phyloP scores from a whole-genome alignment of 37 sponge, comb jelly and placozoan species.

The Theonella swinhoei region DNA sequence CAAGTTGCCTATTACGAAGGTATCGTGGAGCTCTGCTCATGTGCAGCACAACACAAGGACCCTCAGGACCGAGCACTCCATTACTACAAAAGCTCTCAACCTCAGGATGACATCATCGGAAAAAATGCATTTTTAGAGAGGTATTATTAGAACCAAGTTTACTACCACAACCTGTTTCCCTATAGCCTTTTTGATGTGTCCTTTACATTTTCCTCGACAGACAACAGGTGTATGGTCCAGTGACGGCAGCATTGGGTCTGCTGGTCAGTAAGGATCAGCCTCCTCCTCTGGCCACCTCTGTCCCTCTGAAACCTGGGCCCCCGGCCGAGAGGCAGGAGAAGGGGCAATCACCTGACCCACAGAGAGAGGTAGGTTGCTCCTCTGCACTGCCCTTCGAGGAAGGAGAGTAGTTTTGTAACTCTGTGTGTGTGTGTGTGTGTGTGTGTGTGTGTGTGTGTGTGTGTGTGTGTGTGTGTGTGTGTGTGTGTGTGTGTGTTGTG shows the following conservation, averaged over 20 bases:
- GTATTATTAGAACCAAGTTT: not conserved
- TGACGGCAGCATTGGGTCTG: constrained; percentile 20
- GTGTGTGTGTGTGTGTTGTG: too few relatives aligned
- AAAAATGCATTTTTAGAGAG: constrained; percentile 56
- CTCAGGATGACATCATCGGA: constrained; percentile 61
- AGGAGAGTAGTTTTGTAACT: not conserved
- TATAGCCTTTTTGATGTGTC: not conserved
- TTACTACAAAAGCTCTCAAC: constrained; percentile 74
- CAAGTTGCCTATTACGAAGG: constrained; percentile 68
- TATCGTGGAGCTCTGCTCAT: constrained; percentile 84
- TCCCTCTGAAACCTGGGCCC: constrained; percentile 62
- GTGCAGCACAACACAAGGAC: constrained; percentile 75
- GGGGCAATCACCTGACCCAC: constrained; percentile 1
- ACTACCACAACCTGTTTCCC: not conserved
- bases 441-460: constrained; percentile 13
- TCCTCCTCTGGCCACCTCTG: constrained; percentile 1
- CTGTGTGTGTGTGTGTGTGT: constrained; percentile 19
- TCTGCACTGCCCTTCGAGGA: not conserved
- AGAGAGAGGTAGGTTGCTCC: constrained; percentile 26
- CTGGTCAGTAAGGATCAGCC: constrained; percentile 13
- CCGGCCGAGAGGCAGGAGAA: constrained; percentile 19
- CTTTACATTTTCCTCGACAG: constrained; percentile 8
- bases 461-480: not conserved
- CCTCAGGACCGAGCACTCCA: constrained; percentile 79
- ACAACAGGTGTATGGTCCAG: constrained; percentile 19